Conservation (phyloP, 1,140 invertebrate species). For the Dinoponera quadriceps region DNA sequence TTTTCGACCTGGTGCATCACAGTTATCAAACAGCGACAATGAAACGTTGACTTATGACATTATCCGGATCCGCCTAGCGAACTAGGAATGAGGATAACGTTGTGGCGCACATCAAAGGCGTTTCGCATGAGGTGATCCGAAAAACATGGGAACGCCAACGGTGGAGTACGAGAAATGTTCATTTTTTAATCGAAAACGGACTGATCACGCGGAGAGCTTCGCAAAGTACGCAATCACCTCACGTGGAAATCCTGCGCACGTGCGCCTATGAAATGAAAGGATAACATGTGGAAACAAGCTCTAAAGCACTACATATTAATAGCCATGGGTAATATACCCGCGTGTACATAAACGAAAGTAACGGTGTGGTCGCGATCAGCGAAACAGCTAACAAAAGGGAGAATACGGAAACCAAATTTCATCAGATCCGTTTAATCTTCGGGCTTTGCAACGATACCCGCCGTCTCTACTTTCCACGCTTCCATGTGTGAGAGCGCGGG, state of each 20-base stretch:
- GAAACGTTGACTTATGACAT: conserved; percentile 5
- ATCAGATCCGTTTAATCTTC: conserved; percentile 42
- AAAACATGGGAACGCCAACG: neutral
- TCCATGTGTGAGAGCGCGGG: conserved; percentile 12
- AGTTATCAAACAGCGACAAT: neutral
- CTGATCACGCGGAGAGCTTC: neutral
- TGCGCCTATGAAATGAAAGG: neutral
- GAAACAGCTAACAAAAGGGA: conserved; percentile 35
- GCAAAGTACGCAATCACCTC: neutral
- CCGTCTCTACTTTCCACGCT: conserved; percentile 53
- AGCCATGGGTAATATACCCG: neutral
- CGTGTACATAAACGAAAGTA: conserved; percentile 16
- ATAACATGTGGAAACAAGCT: conserved; percentile 41
- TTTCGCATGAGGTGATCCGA: conserved; percentile 4
- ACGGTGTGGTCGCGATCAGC: conserved; percentile 23
- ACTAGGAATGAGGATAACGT: neutral
- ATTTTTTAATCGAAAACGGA: neutral
- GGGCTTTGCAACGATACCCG: conserved; percentile 41
- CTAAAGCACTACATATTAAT: conserved; percentile 33
- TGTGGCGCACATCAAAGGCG: neutral
- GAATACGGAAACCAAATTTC: conserved; percentile 43
- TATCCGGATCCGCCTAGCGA: conserved; percentile 10
- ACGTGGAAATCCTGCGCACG: neutral
- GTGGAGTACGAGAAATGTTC: neutral
- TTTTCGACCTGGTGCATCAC: neutral